Conservation (phyloP, 2,113 vertebrate species). For the Upupa epops region DNA sequence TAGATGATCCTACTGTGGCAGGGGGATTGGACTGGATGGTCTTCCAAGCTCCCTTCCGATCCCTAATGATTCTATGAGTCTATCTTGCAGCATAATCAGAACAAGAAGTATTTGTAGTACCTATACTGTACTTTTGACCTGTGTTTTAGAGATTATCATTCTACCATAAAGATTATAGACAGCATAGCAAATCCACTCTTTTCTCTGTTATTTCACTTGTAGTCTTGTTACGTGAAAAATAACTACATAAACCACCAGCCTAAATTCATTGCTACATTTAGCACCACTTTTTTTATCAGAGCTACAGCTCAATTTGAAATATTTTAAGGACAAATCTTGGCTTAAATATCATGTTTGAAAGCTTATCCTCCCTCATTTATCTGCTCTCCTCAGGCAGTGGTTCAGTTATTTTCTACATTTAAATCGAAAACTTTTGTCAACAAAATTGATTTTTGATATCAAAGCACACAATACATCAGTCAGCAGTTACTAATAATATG, state of each 20-base stretch:
- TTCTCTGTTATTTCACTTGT: background rate
- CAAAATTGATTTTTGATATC: background rate
- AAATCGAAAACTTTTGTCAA: background rate
- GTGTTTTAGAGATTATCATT: background rate
- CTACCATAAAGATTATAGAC: background rate
- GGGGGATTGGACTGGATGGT: too few species aligned
- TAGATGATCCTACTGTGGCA: too few species aligned
- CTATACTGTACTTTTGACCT: background rate
- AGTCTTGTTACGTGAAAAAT: background rate
- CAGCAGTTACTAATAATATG: background rate
- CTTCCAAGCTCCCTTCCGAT: too few species aligned
- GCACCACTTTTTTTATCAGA: background rate
- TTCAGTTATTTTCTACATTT: background rate
- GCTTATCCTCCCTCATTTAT: background rate
- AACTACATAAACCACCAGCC: background rate
- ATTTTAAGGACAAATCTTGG: background rate
- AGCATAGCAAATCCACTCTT: background rate
- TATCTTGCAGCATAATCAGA: too few species aligned
- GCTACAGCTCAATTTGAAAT: background rate
- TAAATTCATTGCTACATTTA: conserved; percentile 1
- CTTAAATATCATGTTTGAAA: background rate
- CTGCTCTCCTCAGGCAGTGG: background rate
- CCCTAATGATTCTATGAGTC: too few species aligned
- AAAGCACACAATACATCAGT: background rate
- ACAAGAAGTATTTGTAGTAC: background rate